Base-by-base conservation (phyloP, 2,797 vertebrate genomes). In the Morus bassanus region DNA sequence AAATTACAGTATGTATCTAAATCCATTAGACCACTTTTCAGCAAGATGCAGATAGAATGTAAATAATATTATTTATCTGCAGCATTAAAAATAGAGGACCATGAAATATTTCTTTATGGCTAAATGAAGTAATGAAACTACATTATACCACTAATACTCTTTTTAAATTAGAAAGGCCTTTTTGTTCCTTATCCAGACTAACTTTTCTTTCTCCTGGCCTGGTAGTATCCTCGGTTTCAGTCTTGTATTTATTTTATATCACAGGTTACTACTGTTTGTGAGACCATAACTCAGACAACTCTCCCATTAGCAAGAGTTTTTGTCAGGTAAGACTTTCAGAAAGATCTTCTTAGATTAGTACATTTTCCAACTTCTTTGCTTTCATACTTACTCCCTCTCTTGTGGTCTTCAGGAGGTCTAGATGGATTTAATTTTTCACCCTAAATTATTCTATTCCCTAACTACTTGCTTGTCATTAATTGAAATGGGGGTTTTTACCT, bases 401-500 rank as follows among this genome's bases (percentile, higher is more conserved):
- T 46, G 12, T 3, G 1, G 10, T 39, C 27, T 45, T 48, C 37
- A 33, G 18, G 18, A 75, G 6, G 10, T 56, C 16, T 30, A 41
- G 10, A 19, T 18, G 23, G 14, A 41, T 54, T 53, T 57, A 18
- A 24, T 46, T 80, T 87, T 81, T 65, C 28, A 41, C 13, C 12
- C 11, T 54, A 45, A 50, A 59, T n/a, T 4, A 37, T 61, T 70
- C 23, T 46, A 11, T 77, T 84, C 5, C 10, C 7, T 79, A 11
- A 18, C 11, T 54, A 48, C 8, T 45, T 65, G 13, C 6, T 51
- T 73, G 27, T 4, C 19, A n/a, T 23, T 57, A 48, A 73, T 7
- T 28, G 9, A 85, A 80, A 69, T 9, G 3, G 8, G 3, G 0
- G 0, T 3, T 17, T 50, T 68, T 37, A 0, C 2, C 6, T 51